Evolutionary conservation across 2,888 invertebrate species (phyloP), one percentile per base, ranked within the genome.

Genomic region (Diarsia mendica): DNA sequence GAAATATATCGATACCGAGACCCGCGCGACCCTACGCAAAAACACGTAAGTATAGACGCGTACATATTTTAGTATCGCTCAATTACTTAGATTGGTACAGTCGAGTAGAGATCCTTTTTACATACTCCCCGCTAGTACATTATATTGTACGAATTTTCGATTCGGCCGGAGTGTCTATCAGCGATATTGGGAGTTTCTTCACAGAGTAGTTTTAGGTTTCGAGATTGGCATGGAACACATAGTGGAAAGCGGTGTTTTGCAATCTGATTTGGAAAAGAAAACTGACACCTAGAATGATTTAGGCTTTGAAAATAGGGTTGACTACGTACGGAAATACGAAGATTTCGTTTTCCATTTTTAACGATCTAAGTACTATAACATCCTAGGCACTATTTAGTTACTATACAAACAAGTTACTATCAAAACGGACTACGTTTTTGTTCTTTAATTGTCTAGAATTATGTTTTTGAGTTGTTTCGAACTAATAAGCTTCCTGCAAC

Each of bases 1-100:
- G 91, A 92, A 93, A 91, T 94, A 93, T 94, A 93, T 93, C 92
- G 94, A 93, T 92, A 91, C 90, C 90, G 86, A 83, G 83, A 84
- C 86, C 87, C 85, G 85, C 90, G 85, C 89, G 89, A 89, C 90
- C 90, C 89, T 77, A 83, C 86, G 85, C 85, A 87, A 87, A 90
- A 89, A 89, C 86, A 90, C 85, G 83, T 89, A 83, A 87, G 84
- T 82, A 86, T 85, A 86, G 81, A 89, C 78, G 82, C 85, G 80
- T 85, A 88, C 86, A 87, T 87, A 88, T 87, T 87, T 87, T 81
- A 85, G 82, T 81, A 87, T 70, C 78, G 77, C 87, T 85, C 88
- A 88, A 87, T 87, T 88, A 87, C 88, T 87, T 84, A 84, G 84
- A 84, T 82, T 85, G 87, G 77, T 73, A 83, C 88, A 84, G 84